Percentiles rank a stretch among this genome's conserved stretches.
These are phyloP conservation scores for Seriola dumerili DNA, from an alignment of 2,113 vertebrate genomes.

Conservation along the genomic window DNA sequence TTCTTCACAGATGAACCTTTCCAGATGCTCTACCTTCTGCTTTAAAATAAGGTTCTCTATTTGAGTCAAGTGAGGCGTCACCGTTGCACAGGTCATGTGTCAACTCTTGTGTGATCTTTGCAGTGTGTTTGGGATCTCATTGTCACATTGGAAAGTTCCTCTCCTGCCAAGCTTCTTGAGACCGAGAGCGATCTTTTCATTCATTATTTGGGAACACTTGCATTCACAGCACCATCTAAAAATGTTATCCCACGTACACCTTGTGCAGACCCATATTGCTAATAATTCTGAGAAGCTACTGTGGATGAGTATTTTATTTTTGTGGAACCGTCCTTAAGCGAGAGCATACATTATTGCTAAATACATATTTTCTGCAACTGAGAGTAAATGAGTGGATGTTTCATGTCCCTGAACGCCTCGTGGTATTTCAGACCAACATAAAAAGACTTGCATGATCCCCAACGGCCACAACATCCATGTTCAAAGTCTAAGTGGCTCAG, in stretches of 20 bases:
- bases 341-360: background rate
- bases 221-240: background rate
- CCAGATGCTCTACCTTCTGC: background rate
- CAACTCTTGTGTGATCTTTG: background rate
- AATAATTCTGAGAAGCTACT: background rate
- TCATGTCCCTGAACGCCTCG: background rate
- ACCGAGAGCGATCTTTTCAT: background rate
- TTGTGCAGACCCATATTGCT: background rate
- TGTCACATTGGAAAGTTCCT: background rate
- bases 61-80: background rate
- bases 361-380: slow-evolving; percentile 1
- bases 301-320: background rate
- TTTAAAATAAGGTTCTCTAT: background rate
- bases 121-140: background rate
- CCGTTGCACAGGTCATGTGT: background rate
- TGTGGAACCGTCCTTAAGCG: background rate
- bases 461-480: slow-evolving; percentile 26
- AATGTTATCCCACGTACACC: background rate
- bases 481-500: slow-evolving; percentile 28
- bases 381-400: background rate
- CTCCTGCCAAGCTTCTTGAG: background rate
- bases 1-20: no score
- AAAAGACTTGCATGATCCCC: background rate
- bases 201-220: background rate
- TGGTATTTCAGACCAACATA: slow-evolving; percentile 13